Conservation (phyloP, 2,888 invertebrate species). For the Pyrochroa serraticornis region DNA sequence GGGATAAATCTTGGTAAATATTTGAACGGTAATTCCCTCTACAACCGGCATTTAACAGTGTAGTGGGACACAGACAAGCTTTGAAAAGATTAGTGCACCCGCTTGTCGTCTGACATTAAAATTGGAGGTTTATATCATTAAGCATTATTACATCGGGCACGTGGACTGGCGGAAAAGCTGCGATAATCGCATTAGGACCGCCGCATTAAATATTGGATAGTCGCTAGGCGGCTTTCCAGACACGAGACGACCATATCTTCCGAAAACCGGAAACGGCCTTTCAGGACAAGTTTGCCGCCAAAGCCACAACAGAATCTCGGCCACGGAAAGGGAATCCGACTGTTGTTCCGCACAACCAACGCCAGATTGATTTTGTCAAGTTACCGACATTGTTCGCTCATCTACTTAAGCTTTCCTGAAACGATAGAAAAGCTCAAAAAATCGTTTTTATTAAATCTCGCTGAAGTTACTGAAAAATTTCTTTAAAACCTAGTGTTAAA, state of each 20-base stretch:
- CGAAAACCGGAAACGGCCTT: no score
- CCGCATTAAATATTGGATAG: conserved; percentile 44
- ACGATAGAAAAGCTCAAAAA: no score
- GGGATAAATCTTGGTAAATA: conserved; percentile 34
- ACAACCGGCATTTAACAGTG: conserved; percentile 28
- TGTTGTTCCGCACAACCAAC: no score
- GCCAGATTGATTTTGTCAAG: no score
- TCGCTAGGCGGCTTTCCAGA: conserved; percentile 25
- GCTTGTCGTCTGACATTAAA: conserved; percentile 40
- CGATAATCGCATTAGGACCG: conserved; percentile 41
- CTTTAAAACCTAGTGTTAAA: no score
- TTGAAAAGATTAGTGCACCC: conserved; percentile 35
- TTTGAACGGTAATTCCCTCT: conserved; percentile 34
- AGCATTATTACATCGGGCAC: conserved; percentile 40
- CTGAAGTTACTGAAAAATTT: no score
- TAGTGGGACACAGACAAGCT: conserved; percentile 20
- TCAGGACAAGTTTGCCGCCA: no score
- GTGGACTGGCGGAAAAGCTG: conserved; percentile 38
- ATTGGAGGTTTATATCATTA: conserved; percentile 41
- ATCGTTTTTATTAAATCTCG: no score
- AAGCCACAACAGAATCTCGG: no score
- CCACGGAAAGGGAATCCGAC: no score
- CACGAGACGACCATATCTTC: conserved; percentile 22
- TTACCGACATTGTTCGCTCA: no score
- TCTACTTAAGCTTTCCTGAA: no score